phyloP scores from a whole-genome alignment of 23 tunicate genomes.

The Botrylloides violaceus region DNA sequence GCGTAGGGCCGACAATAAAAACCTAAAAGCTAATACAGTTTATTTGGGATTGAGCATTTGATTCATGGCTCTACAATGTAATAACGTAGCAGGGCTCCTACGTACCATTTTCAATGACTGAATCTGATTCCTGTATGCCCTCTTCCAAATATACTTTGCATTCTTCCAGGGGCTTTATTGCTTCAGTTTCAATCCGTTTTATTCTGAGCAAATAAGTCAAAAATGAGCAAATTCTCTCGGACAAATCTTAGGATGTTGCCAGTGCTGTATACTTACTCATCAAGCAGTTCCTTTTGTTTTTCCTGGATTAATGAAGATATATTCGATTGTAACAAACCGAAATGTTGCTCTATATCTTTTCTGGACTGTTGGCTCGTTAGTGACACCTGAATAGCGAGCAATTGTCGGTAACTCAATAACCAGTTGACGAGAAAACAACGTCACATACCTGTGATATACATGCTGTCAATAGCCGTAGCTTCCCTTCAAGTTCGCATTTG shows the following conservation, averaged over 20 bases:
- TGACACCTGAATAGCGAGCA: conserved; percentile 2
- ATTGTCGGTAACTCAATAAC: too few relatives aligned
- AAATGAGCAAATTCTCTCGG: not conserved
- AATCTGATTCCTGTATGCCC: conserved; percentile 61
- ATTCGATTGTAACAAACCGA: conserved; percentile 37
- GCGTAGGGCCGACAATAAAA: too few relatives aligned
- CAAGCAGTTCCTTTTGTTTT: conserved; percentile 11
- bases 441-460: conserved; percentile 56
- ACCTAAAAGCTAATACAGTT: too few relatives aligned
- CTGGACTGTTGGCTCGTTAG: conserved; percentile 40
- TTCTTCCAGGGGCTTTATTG: conserved; percentile 62
- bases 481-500: conserved; percentile 82
- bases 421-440: too few relatives aligned
- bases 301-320: conserved; percentile 27
- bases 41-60: too few relatives aligned
- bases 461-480: conserved; percentile 32
- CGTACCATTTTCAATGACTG: conserved; percentile 32
- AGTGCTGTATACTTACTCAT: too few relatives aligned
- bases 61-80: too few relatives aligned
- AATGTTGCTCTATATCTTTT: conserved; percentile 44
- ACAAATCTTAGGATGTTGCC: not conserved
- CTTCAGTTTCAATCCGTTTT: conserved; percentile 35
- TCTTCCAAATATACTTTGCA: conserved; percentile 54
- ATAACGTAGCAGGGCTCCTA: not conserved
- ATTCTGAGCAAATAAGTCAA: not conserved